phyloP scores from a whole-genome alignment of 92 coral and sea anemone species.

The Galaxea fascicularis region DNA sequence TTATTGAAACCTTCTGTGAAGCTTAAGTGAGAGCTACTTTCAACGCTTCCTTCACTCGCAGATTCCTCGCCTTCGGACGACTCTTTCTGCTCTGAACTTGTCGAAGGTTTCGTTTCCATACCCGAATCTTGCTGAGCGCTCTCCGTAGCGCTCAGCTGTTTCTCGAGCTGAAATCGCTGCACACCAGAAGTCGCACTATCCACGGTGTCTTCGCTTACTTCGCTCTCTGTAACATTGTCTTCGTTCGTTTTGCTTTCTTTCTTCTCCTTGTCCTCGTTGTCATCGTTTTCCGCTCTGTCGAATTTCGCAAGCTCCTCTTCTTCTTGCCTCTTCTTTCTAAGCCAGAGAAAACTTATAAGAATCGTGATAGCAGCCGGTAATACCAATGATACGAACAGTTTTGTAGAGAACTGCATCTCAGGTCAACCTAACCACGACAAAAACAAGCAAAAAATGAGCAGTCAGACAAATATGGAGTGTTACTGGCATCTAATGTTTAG shows the following conservation, averaged over 20 bases:
- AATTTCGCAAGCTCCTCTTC: constrained; percentile 19
- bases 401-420: constrained; percentile 80
- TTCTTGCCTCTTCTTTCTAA: constrained; percentile 51
- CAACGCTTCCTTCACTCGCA: constrained; percentile 83
- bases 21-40: constrained; percentile 73
- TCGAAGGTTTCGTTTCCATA: constrained; percentile 66
- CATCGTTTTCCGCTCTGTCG: neutral
- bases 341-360: constrained; percentile 73
- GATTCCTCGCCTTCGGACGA: constrained; percentile 80
- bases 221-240: constrained; percentile 4
- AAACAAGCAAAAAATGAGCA: constrained; percentile 1
- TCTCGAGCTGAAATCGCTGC: constrained; percentile 23
- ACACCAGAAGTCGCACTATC: neutral
- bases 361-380: constrained; percentile 81
- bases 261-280: constrained; percentile 1
- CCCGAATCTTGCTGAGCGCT: constrained; percentile 77
- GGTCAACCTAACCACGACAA: constrained; percentile 25
- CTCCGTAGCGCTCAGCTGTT: constrained; percentile 38
- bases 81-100: constrained; percentile 73
- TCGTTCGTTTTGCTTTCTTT: constrained; percentile 3
- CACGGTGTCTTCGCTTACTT: constrained; percentile 14
- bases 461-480: neutral
- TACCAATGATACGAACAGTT: constrained; percentile 69
- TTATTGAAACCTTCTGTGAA: constrained; percentile 64
- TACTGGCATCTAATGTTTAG: neutral